A percentile compares a stretch with the other conserved stretches of the same genome.
Evolutionary conservation across 2,888 invertebrate species (phyloP).

Genomic region (Clunio marinus): DNA sequence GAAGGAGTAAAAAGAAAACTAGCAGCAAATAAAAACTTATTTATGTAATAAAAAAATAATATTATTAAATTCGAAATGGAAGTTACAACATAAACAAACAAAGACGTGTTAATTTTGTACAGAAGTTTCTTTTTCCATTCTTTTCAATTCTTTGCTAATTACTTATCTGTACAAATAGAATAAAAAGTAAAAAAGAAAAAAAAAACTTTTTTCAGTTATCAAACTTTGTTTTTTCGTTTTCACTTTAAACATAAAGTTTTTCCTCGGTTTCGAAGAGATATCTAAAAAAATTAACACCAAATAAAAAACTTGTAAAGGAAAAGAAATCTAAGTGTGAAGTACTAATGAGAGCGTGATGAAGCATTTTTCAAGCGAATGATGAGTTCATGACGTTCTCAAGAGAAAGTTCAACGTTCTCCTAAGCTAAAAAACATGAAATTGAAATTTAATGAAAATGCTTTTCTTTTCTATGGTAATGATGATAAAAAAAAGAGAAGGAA

Average conservation of each 20-base stretch:
- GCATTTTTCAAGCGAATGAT: neutral
- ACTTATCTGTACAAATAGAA: constrained; percentile 1
- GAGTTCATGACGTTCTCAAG: neutral
- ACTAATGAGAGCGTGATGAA: constrained; percentile 19
- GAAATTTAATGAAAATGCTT: constrained; percentile 27
- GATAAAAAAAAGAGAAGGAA: neutral
- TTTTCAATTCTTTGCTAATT: constrained; percentile 2
- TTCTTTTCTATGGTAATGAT: neutral
- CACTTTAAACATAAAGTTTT: too few species aligned
- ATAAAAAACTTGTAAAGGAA: too few species aligned
- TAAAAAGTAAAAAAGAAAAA: too few species aligned
- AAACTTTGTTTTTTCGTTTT: too few species aligned
- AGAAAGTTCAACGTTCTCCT: constrained; percentile 1
- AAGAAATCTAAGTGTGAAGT: constrained; percentile 17
- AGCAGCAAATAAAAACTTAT: neutral
- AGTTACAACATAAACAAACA: too few species aligned
- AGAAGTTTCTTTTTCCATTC: too few species aligned
- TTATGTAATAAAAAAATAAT: neutral
- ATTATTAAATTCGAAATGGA: neutral
- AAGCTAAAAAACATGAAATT: neutral
- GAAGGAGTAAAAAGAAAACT: neutral
- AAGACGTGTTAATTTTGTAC: neutral
- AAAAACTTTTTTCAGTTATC: too few species aligned
- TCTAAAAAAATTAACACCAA: constrained; percentile 13
- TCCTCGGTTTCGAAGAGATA: too few species aligned